A percentile compares a stretch with the other conserved stretches of the same genome.
Evolutionary conservation across 2,113 vertebrate genomes (phyloP).

Genomic region (Corythoichthys intestinalis): DNA sequence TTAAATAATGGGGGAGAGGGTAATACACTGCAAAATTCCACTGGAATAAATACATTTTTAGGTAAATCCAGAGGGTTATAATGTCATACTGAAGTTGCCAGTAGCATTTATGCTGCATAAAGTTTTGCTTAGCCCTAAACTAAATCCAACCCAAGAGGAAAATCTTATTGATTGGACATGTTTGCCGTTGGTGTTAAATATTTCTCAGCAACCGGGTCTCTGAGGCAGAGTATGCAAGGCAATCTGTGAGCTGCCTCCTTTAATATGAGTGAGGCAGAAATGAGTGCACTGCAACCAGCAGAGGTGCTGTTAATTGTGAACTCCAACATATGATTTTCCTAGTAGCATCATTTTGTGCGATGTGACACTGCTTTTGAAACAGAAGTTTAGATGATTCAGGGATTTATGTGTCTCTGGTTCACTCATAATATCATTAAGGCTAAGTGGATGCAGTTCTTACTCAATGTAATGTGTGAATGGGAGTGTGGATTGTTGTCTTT

Average conservation of each 20-base stretch:
- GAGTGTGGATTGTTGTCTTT: neutral
- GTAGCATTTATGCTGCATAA: slow-evolving; percentile 22
- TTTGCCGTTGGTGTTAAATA: slow-evolving; percentile 14
- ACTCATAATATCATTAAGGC: neutral
- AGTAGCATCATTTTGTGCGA: neutral
- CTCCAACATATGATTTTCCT: neutral
- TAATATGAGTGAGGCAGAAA: neutral
- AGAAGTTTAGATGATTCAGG: too few species aligned
- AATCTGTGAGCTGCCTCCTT: neutral
- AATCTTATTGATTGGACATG: slow-evolving; percentile 24
- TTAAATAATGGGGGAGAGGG: slow-evolving; percentile 6
- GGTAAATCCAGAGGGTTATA: neutral
- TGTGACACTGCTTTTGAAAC: neutral
- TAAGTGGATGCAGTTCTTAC: neutral
- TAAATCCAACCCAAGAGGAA: slow-evolving; percentile 8
- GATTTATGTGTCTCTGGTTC: too few species aligned
- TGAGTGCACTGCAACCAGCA: neutral
- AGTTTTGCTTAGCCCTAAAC: slow-evolving; percentile 15
- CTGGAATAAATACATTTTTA: slow-evolving; percentile 4
- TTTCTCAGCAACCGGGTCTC: slow-evolving; percentile 12
- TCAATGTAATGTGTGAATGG: neutral
- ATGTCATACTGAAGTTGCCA: slow-evolving; percentile 2
- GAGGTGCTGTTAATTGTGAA: neutral
- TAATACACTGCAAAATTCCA: neutral
- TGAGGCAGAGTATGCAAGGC: slow-evolving; percentile 10